Conservation (phyloP, 2,888 invertebrate genomes). For the Agriopis aurantiaria region DNA sequence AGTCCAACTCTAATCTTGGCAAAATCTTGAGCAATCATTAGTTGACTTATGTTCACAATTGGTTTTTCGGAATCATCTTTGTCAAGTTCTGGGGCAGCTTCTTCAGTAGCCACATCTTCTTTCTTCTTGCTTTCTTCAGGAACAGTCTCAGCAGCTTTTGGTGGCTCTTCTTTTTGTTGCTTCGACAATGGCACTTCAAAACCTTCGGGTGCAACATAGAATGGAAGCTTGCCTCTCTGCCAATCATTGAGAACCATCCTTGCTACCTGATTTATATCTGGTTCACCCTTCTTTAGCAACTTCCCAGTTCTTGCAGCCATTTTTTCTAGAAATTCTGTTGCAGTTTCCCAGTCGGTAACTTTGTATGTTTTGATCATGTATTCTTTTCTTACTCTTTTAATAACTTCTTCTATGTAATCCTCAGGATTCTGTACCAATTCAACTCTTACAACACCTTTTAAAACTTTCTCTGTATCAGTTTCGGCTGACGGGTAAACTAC, state of each 20-base stretch:
- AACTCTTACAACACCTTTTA: slow-evolving; percentile 99
- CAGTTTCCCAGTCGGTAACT: slow-evolving; percentile 92
- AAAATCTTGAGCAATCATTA: slow-evolving; percentile 92
- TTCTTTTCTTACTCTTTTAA: slow-evolving; percentile 95
- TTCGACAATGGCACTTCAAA: slow-evolving; percentile 90
- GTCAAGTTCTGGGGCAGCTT: slow-evolving; percentile 55
- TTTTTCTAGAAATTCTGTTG: slow-evolving; percentile 96
- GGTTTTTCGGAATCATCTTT: slow-evolving; percentile 62
- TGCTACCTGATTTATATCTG: slow-evolving; percentile 95
- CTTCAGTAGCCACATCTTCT: slow-evolving; percentile 51
- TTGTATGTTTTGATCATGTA: slow-evolving; percentile 97
- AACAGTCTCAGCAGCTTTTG: slow-evolving; percentile 49
- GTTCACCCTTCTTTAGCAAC: slow-evolving; percentile 98
- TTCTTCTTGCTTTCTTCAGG: slow-evolving; percentile 56
- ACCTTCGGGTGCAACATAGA: slow-evolving; percentile 95
- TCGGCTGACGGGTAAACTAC: slow-evolving; percentile 99
- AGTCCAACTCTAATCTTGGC: slow-evolving; percentile 92
- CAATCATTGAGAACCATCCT: slow-evolving; percentile 99
- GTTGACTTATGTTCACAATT: slow-evolving; percentile 71
- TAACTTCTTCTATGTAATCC: slow-evolving; percentile 95
- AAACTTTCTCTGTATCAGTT: slow-evolving; percentile 96
- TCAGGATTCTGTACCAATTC: slow-evolving; percentile 97
- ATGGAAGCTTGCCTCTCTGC: slow-evolving; percentile 98
- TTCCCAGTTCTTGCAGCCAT: slow-evolving; percentile 95
- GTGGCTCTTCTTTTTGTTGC: slow-evolving; percentile 57